Evolutionary conservation across 2,797 vertebrate genomes (phyloP), one percentile per base, ranked within the genome.

Genomic region (Florisuga fusca): DNA sequence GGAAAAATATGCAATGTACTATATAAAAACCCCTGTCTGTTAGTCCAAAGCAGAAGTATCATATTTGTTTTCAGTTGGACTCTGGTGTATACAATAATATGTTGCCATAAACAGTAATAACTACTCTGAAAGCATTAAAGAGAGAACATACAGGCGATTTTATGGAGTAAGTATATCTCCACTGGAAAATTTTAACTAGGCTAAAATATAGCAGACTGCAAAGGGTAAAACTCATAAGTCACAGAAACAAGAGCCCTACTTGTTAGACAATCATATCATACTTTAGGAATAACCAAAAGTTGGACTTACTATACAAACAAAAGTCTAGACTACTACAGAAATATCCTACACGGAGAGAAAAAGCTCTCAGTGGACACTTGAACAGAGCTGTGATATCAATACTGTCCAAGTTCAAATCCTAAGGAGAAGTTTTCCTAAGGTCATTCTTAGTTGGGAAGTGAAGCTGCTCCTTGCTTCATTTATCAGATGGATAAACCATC

Each of bases 381-480:
- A 88, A 48, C 13, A 29, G 5, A 78, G 25, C 1, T 45, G 27
- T 0, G 1, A 25, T 48, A 45, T 20, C 7, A 29, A 15, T 51
- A 63, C 10, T 74, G 9, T 48, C 12, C 15, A 13, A 25, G 9
- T 63, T 87, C 10, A 36, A 71, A 23, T 58, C 38, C 31, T 46
- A 26, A 31, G 8, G 22, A 77, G 38, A 77, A 15, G 8, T 51
- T 74, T 86, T 86, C 31, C 20, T 57, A 58, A 63, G 38, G 33
- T 64, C 3, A 9, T 62, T 89, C 34, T 38, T 67, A 48, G 4
- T 6, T 76, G 33, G 9, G 21, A 76, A 71, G 14, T 5, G 13
- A 68, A 51, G 10, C 20, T 79, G 9, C 5, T 77, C n/a, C 21
- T 82, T 41, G 14, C 10, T 46, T 87, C 23, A 15, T 62, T 74